Base-by-base conservation (phyloP, 2,113 vertebrate genomes). In the Eretmochelys imbricata region DNA sequence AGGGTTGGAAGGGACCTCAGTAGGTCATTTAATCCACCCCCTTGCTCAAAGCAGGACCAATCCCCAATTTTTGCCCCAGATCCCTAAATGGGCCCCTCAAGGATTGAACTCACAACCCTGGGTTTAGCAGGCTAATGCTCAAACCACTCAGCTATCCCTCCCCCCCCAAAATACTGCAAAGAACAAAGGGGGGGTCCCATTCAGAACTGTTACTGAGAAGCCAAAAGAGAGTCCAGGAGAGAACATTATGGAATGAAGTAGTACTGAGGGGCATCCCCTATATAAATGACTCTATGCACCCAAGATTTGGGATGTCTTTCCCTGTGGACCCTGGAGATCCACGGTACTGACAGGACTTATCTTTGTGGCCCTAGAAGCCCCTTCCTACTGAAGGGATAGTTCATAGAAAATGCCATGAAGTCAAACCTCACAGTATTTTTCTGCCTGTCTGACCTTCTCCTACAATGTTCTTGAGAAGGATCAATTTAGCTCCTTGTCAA, bases 251-350 rank as follows among this genome's bases (percentile, higher is more conserved):
- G 4, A 55, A 69, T 57, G 53, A 82, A 89, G 83, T 55, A n/a
- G 57, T 0, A 0, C 85, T 80, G 88, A 88, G 59, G 42, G 42
- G 6, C 59, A 86, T 42, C 6, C 0, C 17, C 6, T 1, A 8
- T 79, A 29, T 31, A 87, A 88, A 24, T 76, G 93, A 76, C n/a
- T 85, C 42, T 50, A 69, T 83, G 82, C 82, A 48, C 50, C 86
- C 50, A 35, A 76, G 84, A 4, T 38, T 7, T 95, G n/a, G 22
- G 25, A 38, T 92, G 80, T 69, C 69, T 25, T 42, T 46, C 72
- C 16, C 35, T 24, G 42, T 79, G 62, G n/a, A 51, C 31, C 5
- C 50, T 3, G 55, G 25, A 53, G 86, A 0, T 13, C 72, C 29
- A 0, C 1, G 42, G 31, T 35, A 42, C 11, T 35, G 12, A 75